Evolutionary conservation across 1,140 invertebrate genomes (phyloP), one percentile per base, ranked within the genome.

Genomic region (Neodiprion virginianus): DNA sequence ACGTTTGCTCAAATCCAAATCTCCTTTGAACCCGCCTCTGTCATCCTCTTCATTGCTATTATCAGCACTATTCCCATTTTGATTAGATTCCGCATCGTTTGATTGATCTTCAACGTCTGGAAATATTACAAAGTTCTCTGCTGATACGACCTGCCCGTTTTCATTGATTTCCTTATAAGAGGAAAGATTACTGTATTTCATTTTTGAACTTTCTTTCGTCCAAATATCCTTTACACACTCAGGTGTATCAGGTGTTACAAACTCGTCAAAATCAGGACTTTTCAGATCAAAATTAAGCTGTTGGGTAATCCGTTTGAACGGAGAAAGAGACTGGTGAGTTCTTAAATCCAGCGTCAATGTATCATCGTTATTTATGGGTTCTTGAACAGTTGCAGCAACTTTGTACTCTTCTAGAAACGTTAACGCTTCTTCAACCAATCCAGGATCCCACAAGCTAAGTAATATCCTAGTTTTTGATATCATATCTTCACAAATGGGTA

Each of bases 391-490:
- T 79, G 90, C 90, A 1, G 91, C 87, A 8, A 92, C 84, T 82
- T 91, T 91, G 80, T 94, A 92, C 79, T 94, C 92, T 81, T 96
- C 95, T 49, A 97, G 91, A 81, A 95, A 95, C 12, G 91, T 92
- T 67, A 96, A 89, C 0, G 95, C 95, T 84, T 97, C 95, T 84
- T 97, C 96, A 0, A 97, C 94, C 23, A 96, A 88, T 11, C 92
- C 92, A 0, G 95, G 93, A 84, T 96, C 95, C 94, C 95, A 96
- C 1, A 96, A 89, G 72, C 93, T 93, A 9, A 96, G 85, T 49
- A 97, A 88, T 47, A 94, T 94, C 75, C 93, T 90, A 0, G 94
- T 95, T 83, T 95, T 94, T 12, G 90, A 90, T 66, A 95, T 92
- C 90, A 95, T 95, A 78, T 94, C 93, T 79, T 95, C 94, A 79